phyloP scores from a whole-genome alignment of 2,113 vertebrate species.

The Malurus alboscapulatus region DNA sequence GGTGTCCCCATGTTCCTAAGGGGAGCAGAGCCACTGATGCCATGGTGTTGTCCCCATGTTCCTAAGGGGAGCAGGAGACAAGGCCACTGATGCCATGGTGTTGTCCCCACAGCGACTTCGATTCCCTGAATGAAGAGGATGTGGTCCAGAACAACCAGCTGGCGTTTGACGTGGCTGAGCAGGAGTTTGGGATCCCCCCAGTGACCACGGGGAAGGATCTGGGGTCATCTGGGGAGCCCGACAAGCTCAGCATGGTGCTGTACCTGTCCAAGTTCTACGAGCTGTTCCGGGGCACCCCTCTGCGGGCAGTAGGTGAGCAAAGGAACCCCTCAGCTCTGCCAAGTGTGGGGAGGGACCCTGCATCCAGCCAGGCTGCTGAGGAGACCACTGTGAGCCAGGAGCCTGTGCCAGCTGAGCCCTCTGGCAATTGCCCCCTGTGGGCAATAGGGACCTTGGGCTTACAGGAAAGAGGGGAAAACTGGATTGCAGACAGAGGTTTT shows the following conservation, averaged over 20 bases:
- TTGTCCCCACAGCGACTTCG: constrained; percentile 82
- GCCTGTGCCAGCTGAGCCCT: not conserved
- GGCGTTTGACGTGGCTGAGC: constrained; percentile 88
- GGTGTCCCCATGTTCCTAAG: no score
- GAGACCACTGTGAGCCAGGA: not conserved
- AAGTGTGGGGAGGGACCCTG: not conserved
- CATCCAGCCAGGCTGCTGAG: not conserved
- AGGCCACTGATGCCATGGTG: not conserved
- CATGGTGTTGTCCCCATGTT: not conserved
- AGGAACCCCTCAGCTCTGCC: rapidly evolving
- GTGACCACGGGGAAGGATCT: constrained; percentile 85
- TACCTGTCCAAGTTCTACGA: constrained; percentile 97
- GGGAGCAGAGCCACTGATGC: no score
- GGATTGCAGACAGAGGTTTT: not conserved
- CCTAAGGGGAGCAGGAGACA: not conserved
- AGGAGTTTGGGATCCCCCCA: constrained; percentile 88
- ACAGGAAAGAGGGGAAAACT: not conserved
- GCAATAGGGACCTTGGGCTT: not conserved
- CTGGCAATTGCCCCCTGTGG: not conserved
- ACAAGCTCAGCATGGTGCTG: constrained; percentile 87
- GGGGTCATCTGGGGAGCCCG: constrained; percentile 74
- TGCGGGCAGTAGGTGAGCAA: constrained; percentile 83
- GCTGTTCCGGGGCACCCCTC: constrained; percentile 87
- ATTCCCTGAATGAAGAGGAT: constrained; percentile 86
- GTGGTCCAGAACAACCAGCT: constrained; percentile 86